phyloP scores from a whole-genome alignment of 2,888 invertebrate genomes.

The Stegana nigrithorax region DNA sequence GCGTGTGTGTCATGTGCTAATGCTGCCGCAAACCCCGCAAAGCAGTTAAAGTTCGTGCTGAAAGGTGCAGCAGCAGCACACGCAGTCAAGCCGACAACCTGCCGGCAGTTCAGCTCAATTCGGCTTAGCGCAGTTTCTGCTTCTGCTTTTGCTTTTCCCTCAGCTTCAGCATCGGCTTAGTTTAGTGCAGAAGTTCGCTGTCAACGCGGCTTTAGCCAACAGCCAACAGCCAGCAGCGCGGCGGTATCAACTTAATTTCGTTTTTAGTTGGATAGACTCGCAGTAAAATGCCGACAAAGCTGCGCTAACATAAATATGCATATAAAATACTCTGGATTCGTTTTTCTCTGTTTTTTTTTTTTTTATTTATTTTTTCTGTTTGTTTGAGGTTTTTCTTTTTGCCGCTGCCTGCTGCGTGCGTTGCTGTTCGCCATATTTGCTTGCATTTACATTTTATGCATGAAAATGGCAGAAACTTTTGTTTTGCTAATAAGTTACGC shows the following conservation, averaged over 20 bases:
- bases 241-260: constrained; percentile 4
- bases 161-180: too few species aligned
- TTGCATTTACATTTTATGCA: constrained; percentile 11
- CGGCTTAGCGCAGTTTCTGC: too few species aligned
- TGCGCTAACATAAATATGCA: not conserved
- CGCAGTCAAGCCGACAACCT: too few species aligned
- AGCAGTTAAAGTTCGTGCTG: not conserved
- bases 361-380: not conserved
- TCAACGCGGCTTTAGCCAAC: not conserved
- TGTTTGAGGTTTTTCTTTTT: too few species aligned
- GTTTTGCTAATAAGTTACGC: constrained; percentile 20
- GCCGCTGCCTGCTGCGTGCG: not conserved
- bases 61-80: not conserved
- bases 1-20: not conserved
- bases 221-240: not conserved
- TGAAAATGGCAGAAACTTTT: constrained; percentile 4
- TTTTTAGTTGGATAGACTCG: not conserved
- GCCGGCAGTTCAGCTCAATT: too few species aligned
- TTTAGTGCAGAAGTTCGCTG: too few species aligned
- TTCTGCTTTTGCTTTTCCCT: too few species aligned
- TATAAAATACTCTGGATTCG: not conserved
- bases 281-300: not conserved
- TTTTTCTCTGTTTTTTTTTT: not conserved
- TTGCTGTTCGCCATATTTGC: not conserved
- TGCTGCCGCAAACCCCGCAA: not conserved